Base-by-base conservation (phyloP, 2,113 vertebrate species). In the Falco punctatus region DNA sequence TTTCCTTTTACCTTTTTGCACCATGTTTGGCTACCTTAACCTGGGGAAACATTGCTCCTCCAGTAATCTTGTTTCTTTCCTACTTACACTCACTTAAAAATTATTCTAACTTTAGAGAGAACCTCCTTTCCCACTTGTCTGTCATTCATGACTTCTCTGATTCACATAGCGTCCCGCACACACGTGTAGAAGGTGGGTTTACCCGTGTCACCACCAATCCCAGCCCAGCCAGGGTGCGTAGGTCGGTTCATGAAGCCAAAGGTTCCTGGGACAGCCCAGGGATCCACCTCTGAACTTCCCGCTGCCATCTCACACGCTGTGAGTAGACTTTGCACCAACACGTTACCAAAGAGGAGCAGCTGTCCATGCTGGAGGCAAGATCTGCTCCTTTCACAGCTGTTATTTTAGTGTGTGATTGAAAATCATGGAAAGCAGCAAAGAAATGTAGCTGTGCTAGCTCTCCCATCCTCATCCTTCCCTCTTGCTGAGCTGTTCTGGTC, bases 401-500 rank as follows among this genome's bases (percentile, higher is more conserved):
- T 52, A 20, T 8, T 81, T 28, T 44, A 58, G n/a, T 4, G 32
- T 4, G 7, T 71, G 54, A 27, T 33, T 52, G 46, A 66, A 77
- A 77, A 46, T 51, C 44, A 30, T 5, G 23, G 71, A 88, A 65
- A 91, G 57, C 58, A 51, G 44, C 44, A 33, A 32, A 81, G 58
- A 54, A 48, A 18, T 0, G 2, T 14, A 28, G 27, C 26, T 66
- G 65, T 74, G 10, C 42, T 19, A 48, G 57, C 0, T 0, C 26
- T 65, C 21, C 42, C 19, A 3, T 33, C 27, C 21, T 52, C 78
- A 74, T 62, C 62, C 27, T 57, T 69, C 46, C 58, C 27, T 81
- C 59, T 27, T 84, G 49, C 72, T 48, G 48, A 46, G 40, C 62
- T 51, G 35, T 42, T 62, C 38, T 33, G 28, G 69, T 70, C 75